Percentiles rank a stretch among this genome's conserved stretches.
Evolutionary conservation across 1,140 invertebrate genomes (phyloP).

Genomic region (Hestina assimilis): DNA sequence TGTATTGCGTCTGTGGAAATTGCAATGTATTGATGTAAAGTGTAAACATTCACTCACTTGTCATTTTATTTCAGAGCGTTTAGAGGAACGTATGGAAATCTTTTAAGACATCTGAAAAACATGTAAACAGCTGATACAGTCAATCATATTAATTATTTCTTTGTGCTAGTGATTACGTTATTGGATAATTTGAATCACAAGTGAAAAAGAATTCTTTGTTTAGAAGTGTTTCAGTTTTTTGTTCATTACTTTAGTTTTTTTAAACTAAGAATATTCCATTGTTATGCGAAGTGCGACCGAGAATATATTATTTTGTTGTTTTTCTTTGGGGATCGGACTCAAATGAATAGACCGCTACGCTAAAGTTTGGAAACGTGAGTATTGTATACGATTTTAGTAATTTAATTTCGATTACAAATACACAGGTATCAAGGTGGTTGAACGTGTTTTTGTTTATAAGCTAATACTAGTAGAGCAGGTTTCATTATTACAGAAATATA

Average conservation of each 20-base stretch:
- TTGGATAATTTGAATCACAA: conserved; percentile 26
- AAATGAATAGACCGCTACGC: conserved; percentile 8
- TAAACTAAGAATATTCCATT: conserved; percentile 4
- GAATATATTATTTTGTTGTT: neutral
- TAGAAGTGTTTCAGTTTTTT: conserved; percentile 16
- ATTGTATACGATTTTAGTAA: neutral
- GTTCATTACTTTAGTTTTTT: conserved; percentile 7
- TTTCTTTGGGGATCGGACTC: neutral
- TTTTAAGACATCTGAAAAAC: conserved; percentile 45
- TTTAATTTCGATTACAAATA: too few relatives aligned
- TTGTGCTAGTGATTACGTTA: conserved; percentile 30
- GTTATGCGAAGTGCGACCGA: conserved; percentile 10
- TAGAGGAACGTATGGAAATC: conserved; percentile 58
- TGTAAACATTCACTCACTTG: conserved; percentile 71
- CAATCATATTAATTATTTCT: conserved; percentile 10
- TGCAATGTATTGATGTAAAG: conserved; percentile 74
- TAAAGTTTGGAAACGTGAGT: conserved; percentile 8
- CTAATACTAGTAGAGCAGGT: too few relatives aligned
- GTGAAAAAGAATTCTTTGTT: conserved; percentile 41
- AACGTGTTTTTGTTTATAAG: too few relatives aligned
- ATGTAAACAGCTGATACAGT: conserved; percentile 66
- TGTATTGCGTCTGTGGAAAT: conserved; percentile 65
- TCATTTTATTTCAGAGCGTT: conserved; percentile 71
- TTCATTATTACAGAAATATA: too few relatives aligned
- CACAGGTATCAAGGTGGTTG: too few relatives aligned